phyloP scores from a whole-genome alignment of 2,797 vertebrate species.

The Hippopotamyrus pictus region DNA sequence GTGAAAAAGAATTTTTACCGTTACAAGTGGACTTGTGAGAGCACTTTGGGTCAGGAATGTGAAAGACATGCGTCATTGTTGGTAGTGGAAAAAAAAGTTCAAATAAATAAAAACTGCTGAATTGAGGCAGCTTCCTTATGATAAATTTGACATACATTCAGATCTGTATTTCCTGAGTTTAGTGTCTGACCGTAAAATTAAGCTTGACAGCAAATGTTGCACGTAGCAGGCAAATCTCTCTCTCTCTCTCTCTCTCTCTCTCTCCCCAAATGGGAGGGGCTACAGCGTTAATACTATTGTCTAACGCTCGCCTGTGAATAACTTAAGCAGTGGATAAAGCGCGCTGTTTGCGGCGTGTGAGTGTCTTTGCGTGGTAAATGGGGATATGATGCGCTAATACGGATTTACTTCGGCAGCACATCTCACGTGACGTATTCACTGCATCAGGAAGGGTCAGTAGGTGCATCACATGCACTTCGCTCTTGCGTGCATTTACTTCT shows the following conservation, averaged over 20 bases:
- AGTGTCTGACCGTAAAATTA: background rate
- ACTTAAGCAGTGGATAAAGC: background rate
- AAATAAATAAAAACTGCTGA: background rate
- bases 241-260: background rate
- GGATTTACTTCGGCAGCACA: constrained; percentile 1
- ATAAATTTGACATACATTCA: background rate
- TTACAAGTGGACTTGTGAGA: background rate
- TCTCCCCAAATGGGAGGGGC: background rate
- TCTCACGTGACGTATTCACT: constrained; percentile 31
- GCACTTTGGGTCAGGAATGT: background rate
- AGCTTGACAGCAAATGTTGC: background rate
- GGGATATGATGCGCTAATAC: constrained; percentile 1
- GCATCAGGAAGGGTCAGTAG: constrained; percentile 8
- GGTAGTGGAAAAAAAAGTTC: background rate
- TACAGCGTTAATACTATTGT: background rate
- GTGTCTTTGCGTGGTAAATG: background rate
- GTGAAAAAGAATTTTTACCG: background rate
- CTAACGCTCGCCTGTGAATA: background rate
- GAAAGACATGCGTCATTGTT: background rate
- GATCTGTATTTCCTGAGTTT: background rate
- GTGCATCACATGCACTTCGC: background rate
- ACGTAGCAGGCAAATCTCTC: background rate
- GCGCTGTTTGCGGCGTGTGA: background rate
- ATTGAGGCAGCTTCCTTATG: background rate
- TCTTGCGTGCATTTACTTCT: background rate